Evolutionary conservation across 2,113 vertebrate species (phyloP), one percentile per base, ranked within the genome.

Genomic region (Tyrannus savana): DNA sequence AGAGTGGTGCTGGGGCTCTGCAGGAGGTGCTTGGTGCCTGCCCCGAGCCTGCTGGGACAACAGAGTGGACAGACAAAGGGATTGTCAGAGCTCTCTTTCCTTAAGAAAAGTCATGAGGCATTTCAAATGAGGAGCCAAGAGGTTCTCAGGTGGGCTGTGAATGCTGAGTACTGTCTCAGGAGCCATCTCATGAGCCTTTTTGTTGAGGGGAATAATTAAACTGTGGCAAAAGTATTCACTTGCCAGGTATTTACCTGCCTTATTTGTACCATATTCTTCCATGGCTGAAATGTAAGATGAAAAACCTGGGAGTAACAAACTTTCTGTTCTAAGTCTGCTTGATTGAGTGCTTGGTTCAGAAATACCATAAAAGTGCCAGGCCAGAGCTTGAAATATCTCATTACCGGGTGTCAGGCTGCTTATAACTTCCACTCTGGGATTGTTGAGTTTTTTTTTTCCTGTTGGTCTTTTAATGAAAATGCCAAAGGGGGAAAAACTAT

Each of bases 391-490:
- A 90, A 95, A 89, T 96, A 83, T 91, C 91, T 94, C 82, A 74
- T 93, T 96, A 88, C 84, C 67, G 77, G 78, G 91, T 95, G 91
- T 94, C 71, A 76, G 81, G 68, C 87, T 94, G 84, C 82, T 96
- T 90, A 71, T 90, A 93, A 60, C 95, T 93, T 86, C 80, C 50
- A 71, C 52, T 91, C 63, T 35, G 85, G 56, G 92, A 71, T 33
- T 90, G 78, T 30, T 82, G 81, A 73, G 47, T 4, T 5, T 81
- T 69, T 72, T 92, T 86, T 74, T 12, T 33, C 42, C 62, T 82
- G 42, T 88, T 90, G 84, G 72, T 83, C 63, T 84, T 80, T 71
- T 94, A 94, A 94, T 95, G 95, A 83, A 97, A 97, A 88, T 90
- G 89, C 93, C 93, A 74, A 91, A 83, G 71, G 81, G 87, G 49